Percentiles rank a stretch among this genome's conserved stretches.
These are phyloP conservation scores for Pseudomyrmex sp. DNA, from an alignment of 1,140 invertebrate genomes.

Conservation along the genomic window DNA sequence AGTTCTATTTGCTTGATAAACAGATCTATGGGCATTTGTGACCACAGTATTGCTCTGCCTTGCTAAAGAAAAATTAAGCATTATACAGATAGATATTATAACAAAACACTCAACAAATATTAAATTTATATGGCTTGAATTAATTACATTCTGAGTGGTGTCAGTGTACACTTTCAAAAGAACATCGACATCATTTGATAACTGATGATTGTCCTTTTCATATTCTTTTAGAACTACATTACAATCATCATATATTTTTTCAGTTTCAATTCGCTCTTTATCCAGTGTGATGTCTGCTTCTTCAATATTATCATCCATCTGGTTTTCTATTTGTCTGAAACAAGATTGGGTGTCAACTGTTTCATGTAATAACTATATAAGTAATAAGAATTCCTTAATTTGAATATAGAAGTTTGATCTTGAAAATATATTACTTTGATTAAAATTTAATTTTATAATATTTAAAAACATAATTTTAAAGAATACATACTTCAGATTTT, in stretches of 20 bases:
- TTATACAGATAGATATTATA: not conserved
- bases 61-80: conserved; percentile 71
- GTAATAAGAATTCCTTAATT: too few species aligned
- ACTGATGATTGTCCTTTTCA: conserved; percentile 72
- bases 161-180: conserved; percentile 77
- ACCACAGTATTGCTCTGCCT: conserved; percentile 76
- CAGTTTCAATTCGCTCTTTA: conserved; percentile 74
- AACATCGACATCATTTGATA: conserved; percentile 73
- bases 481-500: conserved; percentile 76
- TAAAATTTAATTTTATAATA: too few species aligned
- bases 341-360: not conserved
- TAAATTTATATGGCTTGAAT: not conserved
- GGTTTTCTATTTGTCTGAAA: conserved; percentile 75
- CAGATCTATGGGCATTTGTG: conserved; percentile 79
- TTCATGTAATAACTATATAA: too few species aligned
- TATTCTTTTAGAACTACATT: conserved; percentile 72
- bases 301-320: conserved; percentile 79
- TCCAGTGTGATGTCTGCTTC: conserved; percentile 71
- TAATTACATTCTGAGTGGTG: conserved; percentile 76
- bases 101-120: conserved; percentile 2
- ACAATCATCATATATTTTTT: conserved; percentile 77
- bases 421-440: too few species aligned
- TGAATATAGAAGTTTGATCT: too few species aligned
- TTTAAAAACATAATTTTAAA: conserved; percentile 27
- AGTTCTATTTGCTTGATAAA: conserved; percentile 80